A percentile compares a stretch with the other conserved stretches of the same genome.
Conservation (phyloP, 1,140 invertebrate genomes). For the Apis dorsata region DNA sequence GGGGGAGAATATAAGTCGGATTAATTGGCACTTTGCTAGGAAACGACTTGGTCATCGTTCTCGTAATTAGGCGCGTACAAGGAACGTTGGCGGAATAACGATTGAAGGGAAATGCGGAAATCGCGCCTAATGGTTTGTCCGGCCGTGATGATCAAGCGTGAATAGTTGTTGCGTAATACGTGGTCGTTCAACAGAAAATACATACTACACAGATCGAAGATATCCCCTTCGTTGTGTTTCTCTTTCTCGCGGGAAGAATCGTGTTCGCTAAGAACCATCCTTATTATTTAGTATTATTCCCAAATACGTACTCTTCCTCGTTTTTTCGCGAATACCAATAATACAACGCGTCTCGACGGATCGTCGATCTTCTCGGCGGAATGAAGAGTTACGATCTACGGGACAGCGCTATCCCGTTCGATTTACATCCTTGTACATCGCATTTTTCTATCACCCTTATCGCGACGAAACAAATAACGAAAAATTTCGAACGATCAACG, state of each 20-base stretch:
- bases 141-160: neutral
- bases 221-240: too few species aligned
- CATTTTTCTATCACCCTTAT: neutral
- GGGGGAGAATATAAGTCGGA: neutral
- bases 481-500: neutral
- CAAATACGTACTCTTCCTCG: too few species aligned
- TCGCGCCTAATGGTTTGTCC: neutral
- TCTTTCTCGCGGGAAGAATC: too few species aligned
- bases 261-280: neutral
- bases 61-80: conserved; percentile 23
- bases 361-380: neutral
- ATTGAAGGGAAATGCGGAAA: conserved; percentile 21
- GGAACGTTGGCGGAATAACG: neutral
- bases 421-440: neutral
- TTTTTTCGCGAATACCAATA: too few species aligned
- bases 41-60: conserved; percentile 19
- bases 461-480: neutral
- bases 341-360: too few species aligned
- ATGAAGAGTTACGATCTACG: neutral
- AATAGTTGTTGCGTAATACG: neutral
- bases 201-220: neutral
- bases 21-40: conserved; percentile 17
- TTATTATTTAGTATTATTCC: neutral
- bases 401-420: neutral
- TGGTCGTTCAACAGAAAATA: too few species aligned